These are phyloP conservation scores for Megaceryle maxima DNA, from an alignment of 2,113 vertebrate genomes.

Conservation along the genomic window DNA sequence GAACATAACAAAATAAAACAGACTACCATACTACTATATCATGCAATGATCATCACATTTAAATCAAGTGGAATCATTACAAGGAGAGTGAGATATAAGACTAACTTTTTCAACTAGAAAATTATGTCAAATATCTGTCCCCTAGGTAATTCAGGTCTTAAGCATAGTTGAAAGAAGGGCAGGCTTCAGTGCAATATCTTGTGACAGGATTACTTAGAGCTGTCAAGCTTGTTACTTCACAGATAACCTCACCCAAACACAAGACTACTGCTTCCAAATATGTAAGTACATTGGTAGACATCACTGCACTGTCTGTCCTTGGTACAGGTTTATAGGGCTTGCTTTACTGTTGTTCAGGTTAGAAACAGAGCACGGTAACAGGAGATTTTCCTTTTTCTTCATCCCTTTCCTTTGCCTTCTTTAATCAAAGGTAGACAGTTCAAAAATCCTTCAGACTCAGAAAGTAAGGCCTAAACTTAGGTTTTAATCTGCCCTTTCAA, in stretches of 20 bases:
- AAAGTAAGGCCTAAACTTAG: background rate
- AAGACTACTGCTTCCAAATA: background rate
- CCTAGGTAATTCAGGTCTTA: background rate
- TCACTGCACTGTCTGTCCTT: background rate
- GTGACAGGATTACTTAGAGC: background rate
- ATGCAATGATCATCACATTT: background rate
- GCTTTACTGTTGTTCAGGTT: background rate
- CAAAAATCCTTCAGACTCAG: background rate
- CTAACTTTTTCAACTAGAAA: background rate
- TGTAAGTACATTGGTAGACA: background rate
- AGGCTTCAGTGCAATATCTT: background rate
- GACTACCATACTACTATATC: background rate
- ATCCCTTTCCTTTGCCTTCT: background rate
- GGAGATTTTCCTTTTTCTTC: background rate
- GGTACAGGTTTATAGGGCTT: background rate
- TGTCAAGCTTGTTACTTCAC: background rate
- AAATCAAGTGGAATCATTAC: background rate
- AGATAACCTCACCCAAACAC: background rate
- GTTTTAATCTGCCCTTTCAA: background rate
- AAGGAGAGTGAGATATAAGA: background rate
- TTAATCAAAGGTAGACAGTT: background rate
- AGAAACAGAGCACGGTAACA: background rate
- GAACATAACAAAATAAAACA: background rate
- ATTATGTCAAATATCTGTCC: background rate
- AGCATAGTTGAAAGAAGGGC: background rate